Evolutionary conservation across 1,140 invertebrate genomes (phyloP), one percentile per base, ranked within the genome.

Genomic region (Drosophila mayri): DNA sequence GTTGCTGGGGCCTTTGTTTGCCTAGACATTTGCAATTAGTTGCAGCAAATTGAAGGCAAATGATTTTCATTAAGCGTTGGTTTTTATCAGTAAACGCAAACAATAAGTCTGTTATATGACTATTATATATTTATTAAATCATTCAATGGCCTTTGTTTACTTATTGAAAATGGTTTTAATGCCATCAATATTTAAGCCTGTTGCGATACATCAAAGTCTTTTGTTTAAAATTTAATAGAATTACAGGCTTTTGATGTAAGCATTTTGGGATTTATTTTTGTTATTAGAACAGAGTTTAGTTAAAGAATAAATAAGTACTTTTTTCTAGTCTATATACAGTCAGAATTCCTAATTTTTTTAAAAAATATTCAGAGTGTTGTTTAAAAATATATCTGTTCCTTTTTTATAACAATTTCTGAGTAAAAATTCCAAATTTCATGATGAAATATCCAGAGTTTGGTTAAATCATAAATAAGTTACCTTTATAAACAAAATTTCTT

Each of bases 21-120:
- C 25, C 61, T 50, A 74, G 79, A 64, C 79, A 79, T 79, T 79
- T 79, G 59, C 75, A 79, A 87, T 86, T 87, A 79, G 75, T 71
- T 87, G 68, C 83, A 71, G 75, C 82, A 85, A 86, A 86, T 86
- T 77, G 78, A 81, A 46, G 78, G 63, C 74, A 71, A 67, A 66
- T 49, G 64, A 67, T 86, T 70, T 79, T 75, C 65, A 74, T 85
- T 62, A 46, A 41, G 58, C 41, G 55, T 60, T 76, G 52, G 49
- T 70, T 54, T 54, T 66, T 50, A 80, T 55, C 32, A 57, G 62
- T 38, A 47, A 81, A 63, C 11, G 25, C 16, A 68, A 63, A 63
- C 28, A 47, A 41, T 25, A 4, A 16, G 54, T 32, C 61, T 38
- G 55, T 81, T 65, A 47, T 66, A 43, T 30, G 73, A 65, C 60